These are phyloP conservation scores for Heterotilapia buettikoferi DNA, from an alignment of 2,113 vertebrate genomes.

Conservation along the genomic window DNA sequence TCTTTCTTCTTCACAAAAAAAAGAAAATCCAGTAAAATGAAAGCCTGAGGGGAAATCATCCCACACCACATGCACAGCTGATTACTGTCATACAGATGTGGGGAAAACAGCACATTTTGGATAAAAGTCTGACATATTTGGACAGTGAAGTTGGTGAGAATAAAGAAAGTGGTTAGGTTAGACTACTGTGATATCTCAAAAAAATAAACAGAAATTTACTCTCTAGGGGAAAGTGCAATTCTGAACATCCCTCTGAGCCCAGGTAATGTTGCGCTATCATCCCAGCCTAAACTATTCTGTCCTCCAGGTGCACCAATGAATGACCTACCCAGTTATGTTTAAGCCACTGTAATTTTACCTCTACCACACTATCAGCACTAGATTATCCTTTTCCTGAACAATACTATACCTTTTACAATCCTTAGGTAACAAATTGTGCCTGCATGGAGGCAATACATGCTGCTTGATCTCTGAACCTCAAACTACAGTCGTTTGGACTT, in stretches of 20 bases:
- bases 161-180: neutral
- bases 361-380: conserved; percentile 42
- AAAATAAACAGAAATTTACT: conserved; percentile 32
- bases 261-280: conserved; percentile 54
- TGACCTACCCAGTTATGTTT: conserved; percentile 53
- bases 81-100: neutral
- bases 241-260: conserved; percentile 25
- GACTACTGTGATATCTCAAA: conserved; percentile 24
- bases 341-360: conserved; percentile 56
- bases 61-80: neutral
- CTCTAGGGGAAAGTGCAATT: conserved; percentile 6
- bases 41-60: neutral
- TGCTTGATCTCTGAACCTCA: conserved; percentile 44
- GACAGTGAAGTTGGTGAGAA: neutral
- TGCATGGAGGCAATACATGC: conserved; percentile 39
- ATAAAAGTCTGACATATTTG: neutral
- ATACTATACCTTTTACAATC: conserved; percentile 30
- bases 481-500: neutral
- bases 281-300: conserved; percentile 42
- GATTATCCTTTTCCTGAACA: conserved; percentile 51
- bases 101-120: neutral
- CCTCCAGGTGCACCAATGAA: conserved; percentile 41
- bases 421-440: conserved; percentile 28
- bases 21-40: neutral
- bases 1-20: neutral